phyloP scores from a whole-genome alignment of 2,797 vertebrate species.

The Enteromius treurensis region DNA sequence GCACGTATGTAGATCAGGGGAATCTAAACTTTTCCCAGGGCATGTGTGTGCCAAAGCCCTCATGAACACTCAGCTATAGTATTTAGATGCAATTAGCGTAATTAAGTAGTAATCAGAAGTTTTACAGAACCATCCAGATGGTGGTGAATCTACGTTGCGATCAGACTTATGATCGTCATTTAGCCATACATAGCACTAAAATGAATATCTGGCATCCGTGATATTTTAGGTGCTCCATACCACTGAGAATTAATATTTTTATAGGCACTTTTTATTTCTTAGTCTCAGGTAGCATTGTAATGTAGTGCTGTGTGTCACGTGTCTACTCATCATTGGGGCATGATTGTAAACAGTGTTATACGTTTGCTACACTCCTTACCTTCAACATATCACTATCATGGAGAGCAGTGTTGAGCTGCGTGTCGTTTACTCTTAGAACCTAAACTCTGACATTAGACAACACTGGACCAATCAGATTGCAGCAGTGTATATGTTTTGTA shows the following conservation, averaged over 20 bases:
- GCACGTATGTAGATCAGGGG: background rate
- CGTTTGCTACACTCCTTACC: background rate
- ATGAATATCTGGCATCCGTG: background rate
- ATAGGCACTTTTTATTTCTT: background rate
- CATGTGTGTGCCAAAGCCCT: too few species aligned
- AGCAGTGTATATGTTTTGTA: background rate
- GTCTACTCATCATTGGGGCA: background rate
- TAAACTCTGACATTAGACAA: background rate
- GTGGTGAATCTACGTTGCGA: background rate
- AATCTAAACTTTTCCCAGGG: background rate
- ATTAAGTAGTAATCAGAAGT: too few species aligned
- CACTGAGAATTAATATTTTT: background rate
- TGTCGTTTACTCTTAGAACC: background rate
- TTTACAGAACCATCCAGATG: background rate
- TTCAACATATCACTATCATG: background rate
- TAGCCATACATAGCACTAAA: background rate
- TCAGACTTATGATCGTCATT: background rate
- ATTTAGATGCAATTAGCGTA: too few species aligned
- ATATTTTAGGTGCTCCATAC: background rate
- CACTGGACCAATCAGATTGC: background rate
- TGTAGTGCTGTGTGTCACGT: background rate
- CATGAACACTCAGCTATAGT: too few species aligned
- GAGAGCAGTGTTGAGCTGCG: background rate
- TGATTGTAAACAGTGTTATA: constrained; percentile 5
- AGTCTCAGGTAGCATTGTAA: background rate